These are phyloP conservation scores for Oligia latruncula DNA, from an alignment of 2,888 invertebrate genomes.

Conservation along the genomic window DNA sequence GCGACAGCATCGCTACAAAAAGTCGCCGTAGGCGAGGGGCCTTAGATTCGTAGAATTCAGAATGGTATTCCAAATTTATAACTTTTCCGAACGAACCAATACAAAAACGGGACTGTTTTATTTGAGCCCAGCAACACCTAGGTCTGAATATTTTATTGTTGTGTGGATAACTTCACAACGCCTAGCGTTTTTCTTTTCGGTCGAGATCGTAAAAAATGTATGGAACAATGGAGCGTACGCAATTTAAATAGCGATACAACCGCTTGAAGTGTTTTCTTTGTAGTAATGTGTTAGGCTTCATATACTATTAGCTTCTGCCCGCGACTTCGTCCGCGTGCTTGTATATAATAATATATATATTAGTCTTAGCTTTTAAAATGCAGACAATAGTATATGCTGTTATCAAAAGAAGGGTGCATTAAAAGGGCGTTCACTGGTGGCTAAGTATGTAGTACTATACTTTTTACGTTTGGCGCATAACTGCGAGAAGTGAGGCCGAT, in stretches of 20 bases:
- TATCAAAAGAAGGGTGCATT: too few species aligned
- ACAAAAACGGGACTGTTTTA: conserved; percentile 25
- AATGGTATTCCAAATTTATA: conserved; percentile 19
- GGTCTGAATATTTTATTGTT: conserved; percentile 55
- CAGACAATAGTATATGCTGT: background rate
- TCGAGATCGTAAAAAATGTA: conserved; percentile 55
- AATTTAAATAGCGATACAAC: conserved; percentile 49
- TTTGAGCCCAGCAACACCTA: conserved; percentile 17
- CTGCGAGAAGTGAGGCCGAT: too few species aligned
- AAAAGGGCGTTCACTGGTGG: background rate
- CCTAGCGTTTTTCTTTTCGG: conserved; percentile 28
- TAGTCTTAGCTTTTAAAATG: too few species aligned
- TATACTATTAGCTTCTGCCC: too few species aligned
- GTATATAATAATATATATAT: too few species aligned
- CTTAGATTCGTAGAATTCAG: background rate
- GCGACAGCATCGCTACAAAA: too few species aligned
- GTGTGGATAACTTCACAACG: conserved; percentile 29
- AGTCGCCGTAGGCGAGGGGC: too few species aligned
- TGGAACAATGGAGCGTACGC: conserved; percentile 31
- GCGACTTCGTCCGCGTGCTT: too few species aligned
- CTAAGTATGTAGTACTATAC: too few species aligned
- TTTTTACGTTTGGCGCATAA: background rate
- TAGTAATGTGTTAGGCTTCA: background rate
- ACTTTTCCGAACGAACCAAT: conserved; percentile 8
- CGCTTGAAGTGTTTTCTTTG: conserved; percentile 12